These are phyloP conservation scores for Brachionus koreanus DNA, from an alignment of 1,140 invertebrate genomes.

Conservation along the genomic window DNA sequence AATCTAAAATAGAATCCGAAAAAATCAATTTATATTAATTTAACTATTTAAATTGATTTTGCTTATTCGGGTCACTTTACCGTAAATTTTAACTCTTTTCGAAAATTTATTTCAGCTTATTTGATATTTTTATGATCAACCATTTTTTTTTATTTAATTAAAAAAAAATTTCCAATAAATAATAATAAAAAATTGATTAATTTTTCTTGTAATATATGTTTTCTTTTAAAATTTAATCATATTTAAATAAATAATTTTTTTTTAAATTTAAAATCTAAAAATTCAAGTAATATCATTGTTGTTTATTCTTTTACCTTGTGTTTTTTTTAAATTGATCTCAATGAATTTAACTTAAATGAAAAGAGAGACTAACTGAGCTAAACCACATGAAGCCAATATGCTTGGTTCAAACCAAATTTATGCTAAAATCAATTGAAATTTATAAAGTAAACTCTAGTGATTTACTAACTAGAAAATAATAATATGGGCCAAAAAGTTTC, in stretches of 20 bases:
- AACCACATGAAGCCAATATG: neutral
- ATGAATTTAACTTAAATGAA: neutral
- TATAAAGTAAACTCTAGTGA: neutral
- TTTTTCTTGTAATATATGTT: too few relatives aligned
- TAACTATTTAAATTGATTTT: neutral
- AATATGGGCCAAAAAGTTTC: neutral
- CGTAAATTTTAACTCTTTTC: neutral
- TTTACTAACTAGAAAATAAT: neutral
- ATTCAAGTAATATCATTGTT: neutral
- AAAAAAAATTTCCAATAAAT: neutral
- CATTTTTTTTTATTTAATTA: neutral
- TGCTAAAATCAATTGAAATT: neutral
- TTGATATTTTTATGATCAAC: neutral
- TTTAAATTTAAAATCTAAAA: too few relatives aligned
- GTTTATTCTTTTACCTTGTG: neutral
- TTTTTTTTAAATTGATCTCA: neutral
- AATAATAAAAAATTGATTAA: neutral
- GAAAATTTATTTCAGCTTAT: neutral
- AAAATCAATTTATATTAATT: constrained; percentile 12
- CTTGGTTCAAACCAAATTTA: neutral
- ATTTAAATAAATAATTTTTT: too few relatives aligned
- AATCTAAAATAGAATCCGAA: neutral
- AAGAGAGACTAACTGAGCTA: neutral
- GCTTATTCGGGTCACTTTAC: neutral
- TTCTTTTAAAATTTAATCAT: too few relatives aligned